Percentiles rank a stretch among this genome's conserved stretches.
Evolutionary conservation across 2,888 invertebrate genomes (phyloP).

Genomic region (Eubasilissa splendida): DNA sequence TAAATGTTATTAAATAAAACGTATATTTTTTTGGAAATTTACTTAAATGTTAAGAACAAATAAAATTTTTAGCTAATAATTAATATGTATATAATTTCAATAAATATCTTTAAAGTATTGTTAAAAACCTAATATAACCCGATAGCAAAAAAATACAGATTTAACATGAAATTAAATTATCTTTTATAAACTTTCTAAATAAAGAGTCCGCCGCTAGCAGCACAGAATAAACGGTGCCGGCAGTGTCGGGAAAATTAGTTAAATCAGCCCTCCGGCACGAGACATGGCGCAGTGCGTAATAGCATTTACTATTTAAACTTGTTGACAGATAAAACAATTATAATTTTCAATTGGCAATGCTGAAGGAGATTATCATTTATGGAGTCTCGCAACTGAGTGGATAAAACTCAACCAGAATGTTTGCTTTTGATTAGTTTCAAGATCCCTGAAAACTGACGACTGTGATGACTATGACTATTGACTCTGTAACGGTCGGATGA

Average conservation of each 20-base stretch:
- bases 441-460: constrained; percentile 2
- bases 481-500: too few relatives aligned
- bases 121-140: too few relatives aligned
- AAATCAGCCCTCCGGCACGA: constrained; percentile 50
- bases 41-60: too few relatives aligned
- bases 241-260: constrained; percentile 46
- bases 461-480: too few relatives aligned
- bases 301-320: constrained; percentile 45
- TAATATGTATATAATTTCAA: too few relatives aligned
- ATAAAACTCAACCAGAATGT: constrained; percentile 2
- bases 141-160: too few relatives aligned
- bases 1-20: too few relatives aligned
- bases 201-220: neutral
- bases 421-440: constrained; percentile 36
- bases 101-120: too few relatives aligned
- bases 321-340: constrained; percentile 56
- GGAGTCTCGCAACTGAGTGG: constrained; percentile 14
- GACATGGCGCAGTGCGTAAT: neutral
- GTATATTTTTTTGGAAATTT: too few relatives aligned
- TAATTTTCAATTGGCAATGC: constrained; percentile 53
- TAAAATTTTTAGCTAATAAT: too few relatives aligned
- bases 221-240: constrained; percentile 6
- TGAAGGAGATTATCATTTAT: constrained; percentile 49
- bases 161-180: too few relatives aligned
- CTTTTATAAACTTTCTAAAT: too few relatives aligned